These are phyloP conservation scores for Oenanthe melanoleuca DNA, from an alignment of 2,113 vertebrate genomes.

Conservation along the genomic window DNA sequence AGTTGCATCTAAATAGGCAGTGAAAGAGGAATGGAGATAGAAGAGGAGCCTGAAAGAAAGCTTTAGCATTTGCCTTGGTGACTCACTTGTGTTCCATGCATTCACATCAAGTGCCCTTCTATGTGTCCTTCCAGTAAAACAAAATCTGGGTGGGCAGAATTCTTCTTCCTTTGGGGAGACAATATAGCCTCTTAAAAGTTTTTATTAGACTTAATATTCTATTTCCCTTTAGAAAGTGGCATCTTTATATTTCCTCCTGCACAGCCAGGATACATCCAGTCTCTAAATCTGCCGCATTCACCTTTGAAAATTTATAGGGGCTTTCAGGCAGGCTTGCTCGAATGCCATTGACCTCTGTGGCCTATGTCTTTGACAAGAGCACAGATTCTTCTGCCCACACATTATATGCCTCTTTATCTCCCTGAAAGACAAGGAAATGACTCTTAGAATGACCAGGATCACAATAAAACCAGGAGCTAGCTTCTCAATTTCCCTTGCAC, in stretches of 20 bases:
- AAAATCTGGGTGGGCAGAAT: conserved; percentile 73
- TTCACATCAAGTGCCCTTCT: conserved; percentile 43
- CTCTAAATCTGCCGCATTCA: conserved; percentile 70
- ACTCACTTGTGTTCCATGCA: not conserved
- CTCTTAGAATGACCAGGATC: conserved; percentile 65
- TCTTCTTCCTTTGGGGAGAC: conserved; percentile 37
- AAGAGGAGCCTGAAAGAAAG: not conserved
- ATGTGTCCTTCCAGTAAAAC: conserved; percentile 41
- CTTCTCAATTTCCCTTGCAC: conserved; percentile 12
- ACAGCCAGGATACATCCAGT: conserved; percentile 35
- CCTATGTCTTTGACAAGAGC: conserved; percentile 75
- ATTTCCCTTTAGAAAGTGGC: conserved; percentile 38
- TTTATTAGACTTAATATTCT: conserved; percentile 70
- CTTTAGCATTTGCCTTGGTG: conserved; percentile 23
- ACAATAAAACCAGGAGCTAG: conserved; percentile 67
- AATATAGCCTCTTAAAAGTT: conserved; percentile 27
- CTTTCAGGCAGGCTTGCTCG: conserved; percentile 66
- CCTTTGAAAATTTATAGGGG: conserved; percentile 76
- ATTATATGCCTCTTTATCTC: conserved; percentile 68
- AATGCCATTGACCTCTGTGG: conserved; percentile 76
- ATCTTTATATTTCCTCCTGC: conserved; percentile 54
- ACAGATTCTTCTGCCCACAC: conserved; percentile 66
- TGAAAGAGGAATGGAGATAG: not conserved
- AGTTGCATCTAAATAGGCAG: not conserved
- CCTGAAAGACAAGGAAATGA: conserved; percentile 71